phyloP scores from a whole-genome alignment of 2,113 vertebrate genomes.

The Microcebus lehilahytsara region DNA sequence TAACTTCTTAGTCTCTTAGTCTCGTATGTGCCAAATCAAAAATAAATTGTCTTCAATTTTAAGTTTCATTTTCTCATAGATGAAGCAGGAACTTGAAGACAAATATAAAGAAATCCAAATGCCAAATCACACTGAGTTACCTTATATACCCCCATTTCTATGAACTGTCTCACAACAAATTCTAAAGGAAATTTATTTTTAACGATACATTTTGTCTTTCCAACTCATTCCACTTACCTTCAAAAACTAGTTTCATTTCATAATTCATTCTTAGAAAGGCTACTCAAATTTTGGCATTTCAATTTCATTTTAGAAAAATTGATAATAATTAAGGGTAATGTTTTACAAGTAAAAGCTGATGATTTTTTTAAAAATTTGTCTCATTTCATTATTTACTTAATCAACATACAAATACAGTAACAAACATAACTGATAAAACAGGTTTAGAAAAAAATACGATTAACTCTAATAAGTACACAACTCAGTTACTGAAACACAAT shows the following conservation, averaged over 20 bases:
- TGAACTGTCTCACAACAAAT: conserved; percentile 28
- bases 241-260: not conserved
- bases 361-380: too few species aligned
- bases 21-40: not conserved
- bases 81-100: not conserved
- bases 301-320: not conserved
- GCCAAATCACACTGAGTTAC: not conserved
- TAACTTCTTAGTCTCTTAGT: conserved; percentile 8
- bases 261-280: not conserved
- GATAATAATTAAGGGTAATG: not conserved
- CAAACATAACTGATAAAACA: not conserved
- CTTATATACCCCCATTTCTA: not conserved
- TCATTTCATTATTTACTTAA: not conserved
- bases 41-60: not conserved
- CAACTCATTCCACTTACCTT: not conserved
- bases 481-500: not conserved
- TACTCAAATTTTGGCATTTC: not conserved
- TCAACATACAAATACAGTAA: not conserved
- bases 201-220: not conserved
- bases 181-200: conserved; percentile 4
- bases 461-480: not conserved
- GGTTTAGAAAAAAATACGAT: not conserved
- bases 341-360: not conserved
- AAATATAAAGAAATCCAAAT: not conserved
- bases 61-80: not conserved